Conservation (phyloP, 2,113 vertebrate species). For the Calyptomena viridis region DNA sequence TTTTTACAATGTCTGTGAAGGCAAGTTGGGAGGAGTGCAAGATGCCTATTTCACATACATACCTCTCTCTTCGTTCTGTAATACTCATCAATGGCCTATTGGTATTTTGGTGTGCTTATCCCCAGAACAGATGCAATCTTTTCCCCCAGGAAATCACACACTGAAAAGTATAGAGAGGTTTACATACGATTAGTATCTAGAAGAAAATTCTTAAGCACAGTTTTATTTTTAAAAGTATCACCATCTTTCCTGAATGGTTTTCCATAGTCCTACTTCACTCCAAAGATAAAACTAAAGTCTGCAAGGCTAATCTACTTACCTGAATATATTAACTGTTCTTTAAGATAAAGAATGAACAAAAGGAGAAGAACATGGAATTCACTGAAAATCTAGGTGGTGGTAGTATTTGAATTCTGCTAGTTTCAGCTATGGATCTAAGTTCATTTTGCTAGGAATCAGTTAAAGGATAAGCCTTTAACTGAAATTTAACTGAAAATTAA, state of each 20-base stretch:
- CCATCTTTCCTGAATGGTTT: neutral
- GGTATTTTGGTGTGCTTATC: conserved; percentile 95
- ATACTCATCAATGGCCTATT: conserved; percentile 97
- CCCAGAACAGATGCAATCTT: conserved; percentile 94
- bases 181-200: neutral
- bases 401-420: neutral
- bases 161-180: conserved; percentile 71
- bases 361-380: neutral
- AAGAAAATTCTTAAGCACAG: neutral
- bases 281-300: neutral
- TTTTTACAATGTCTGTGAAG: neutral
- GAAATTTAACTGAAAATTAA: neutral
- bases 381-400: neutral
- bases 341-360: neutral
- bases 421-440: neutral
- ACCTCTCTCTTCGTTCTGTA: conserved; percentile 97
- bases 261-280: neutral
- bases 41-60: conserved; percentile 2
- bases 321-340: neutral
- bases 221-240: neutral
- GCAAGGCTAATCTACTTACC: neutral
- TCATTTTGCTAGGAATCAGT: neutral
- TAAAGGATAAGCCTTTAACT: neutral
- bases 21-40: neutral
- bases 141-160: conserved; percentile 96